Percentiles rank a stretch among this genome's conserved stretches.
Evolutionary conservation across 2,797 vertebrate species (phyloP).

Genomic region (Perodicticus potto): DNA sequence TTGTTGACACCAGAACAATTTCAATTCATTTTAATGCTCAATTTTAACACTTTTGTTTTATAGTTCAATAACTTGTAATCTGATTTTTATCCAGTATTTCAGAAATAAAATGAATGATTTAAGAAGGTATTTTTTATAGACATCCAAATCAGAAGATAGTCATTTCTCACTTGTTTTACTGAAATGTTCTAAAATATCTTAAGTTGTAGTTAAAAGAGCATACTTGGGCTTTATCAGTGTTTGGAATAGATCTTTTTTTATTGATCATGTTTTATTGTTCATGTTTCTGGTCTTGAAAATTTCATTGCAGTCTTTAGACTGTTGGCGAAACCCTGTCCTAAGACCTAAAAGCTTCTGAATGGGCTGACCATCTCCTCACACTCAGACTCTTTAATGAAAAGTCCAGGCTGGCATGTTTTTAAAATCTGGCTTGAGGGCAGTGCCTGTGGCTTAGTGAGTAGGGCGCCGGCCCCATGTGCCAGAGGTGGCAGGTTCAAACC

Average conservation of each 20-base stretch:
- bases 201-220: neutral
- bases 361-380: neutral
- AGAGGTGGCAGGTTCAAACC: too few relatives aligned
- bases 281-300: neutral
- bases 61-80: neutral
- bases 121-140: neutral
- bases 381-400: neutral
- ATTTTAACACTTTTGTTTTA: neutral
- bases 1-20: neutral
- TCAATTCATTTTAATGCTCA: neutral
- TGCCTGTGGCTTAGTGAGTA: too few relatives aligned
- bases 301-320: neutral
- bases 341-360: neutral
- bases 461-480: too few relatives aligned
- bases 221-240: neutral
- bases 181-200: constrained; percentile 49
- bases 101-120: constrained; percentile 4
- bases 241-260: neutral
- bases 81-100: neutral
- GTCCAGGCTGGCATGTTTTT: neutral
- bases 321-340: neutral
- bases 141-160: neutral
- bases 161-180: constrained; percentile 11
- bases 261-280: neutral
- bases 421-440: neutral